Evolutionary conservation across 1,140 invertebrate species (phyloP), one percentile per base, ranked within the genome.

Genomic region (Hyles vespertilio): DNA sequence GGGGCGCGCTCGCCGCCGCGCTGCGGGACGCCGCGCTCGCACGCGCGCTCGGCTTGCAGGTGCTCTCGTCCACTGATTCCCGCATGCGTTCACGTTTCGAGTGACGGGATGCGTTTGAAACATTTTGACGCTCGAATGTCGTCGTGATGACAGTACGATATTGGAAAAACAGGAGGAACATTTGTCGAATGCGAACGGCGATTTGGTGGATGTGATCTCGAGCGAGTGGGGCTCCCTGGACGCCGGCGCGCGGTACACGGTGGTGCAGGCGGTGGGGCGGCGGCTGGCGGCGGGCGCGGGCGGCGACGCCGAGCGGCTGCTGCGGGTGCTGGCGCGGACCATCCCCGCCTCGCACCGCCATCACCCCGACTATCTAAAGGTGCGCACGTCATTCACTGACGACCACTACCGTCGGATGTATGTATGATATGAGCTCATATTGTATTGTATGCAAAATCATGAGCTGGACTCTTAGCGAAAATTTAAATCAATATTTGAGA

Each of bases 191-290:
- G 9, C 7, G 55, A 22, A 33, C 9, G n/a, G 51, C 4, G 44
- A 22, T 6, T 2, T 10, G 9, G 44, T 0, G 45, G 50, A 47
- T 44, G 32, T 53, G 44, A 44, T 22, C 11, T 32, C 12, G 52
- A 5, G 12, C 11, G 10, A 32, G 34, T 10, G 48, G 40, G 56
- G 64, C 4, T 3, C 57, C 52, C 36, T 36, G 11, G 32, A 12
- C 43, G 46, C 50, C 8, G n/a, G 32, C 22, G 48, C 56, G 49
- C 61, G 54, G 54, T 45, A 59, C 11, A 7, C 40, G 57, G 49
- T 52, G 32, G 48, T 7, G 11, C 32, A 11, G 54, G 22, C 32
- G 53, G 5, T 46, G 48, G 22, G 9, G 32, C 32, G 48, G 10
- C 46, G 12, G 8, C 8, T 47, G 61, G 34, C 49, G 49, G 34